phyloP scores from a whole-genome alignment of 2,888 invertebrate species.

The Spisula subtruncata region DNA sequence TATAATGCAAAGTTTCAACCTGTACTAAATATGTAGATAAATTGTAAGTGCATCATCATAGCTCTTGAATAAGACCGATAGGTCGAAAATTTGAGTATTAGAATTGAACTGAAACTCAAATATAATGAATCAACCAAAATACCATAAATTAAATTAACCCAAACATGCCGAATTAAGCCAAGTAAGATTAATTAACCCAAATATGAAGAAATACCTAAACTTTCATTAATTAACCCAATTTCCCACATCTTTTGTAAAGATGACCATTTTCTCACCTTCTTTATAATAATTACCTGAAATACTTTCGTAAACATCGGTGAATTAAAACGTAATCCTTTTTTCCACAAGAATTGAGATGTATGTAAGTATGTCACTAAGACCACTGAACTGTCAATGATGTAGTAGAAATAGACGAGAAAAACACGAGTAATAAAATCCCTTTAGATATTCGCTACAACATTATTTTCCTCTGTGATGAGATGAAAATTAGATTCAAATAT shows the following conservation, averaged over 20 bases:
- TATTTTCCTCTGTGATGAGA: background rate
- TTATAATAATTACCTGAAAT: background rate
- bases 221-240: conserved; percentile 15
- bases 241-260: background rate
- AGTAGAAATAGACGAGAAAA: background rate
- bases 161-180: too few relatives aligned
- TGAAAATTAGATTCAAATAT: background rate
- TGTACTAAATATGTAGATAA: too few relatives aligned
- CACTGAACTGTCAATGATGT: background rate
- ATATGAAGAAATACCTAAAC: too few relatives aligned
- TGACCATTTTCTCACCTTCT: background rate
- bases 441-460: background rate
- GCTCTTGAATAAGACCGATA: too few relatives aligned
- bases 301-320: background rate
- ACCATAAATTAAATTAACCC: background rate
- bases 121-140: too few relatives aligned
- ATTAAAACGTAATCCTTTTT: conserved; percentile 17
- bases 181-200: background rate
- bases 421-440: background rate
- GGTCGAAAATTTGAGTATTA: too few relatives aligned
- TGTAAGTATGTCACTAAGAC: conserved; percentile 6
- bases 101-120: too few relatives aligned
- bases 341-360: background rate
- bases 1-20: too few relatives aligned
- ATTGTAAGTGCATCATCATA: too few relatives aligned